These are phyloP conservation scores for Neogale vison DNA, from an alignment of 2,113 vertebrate species.

Conservation along the genomic window DNA sequence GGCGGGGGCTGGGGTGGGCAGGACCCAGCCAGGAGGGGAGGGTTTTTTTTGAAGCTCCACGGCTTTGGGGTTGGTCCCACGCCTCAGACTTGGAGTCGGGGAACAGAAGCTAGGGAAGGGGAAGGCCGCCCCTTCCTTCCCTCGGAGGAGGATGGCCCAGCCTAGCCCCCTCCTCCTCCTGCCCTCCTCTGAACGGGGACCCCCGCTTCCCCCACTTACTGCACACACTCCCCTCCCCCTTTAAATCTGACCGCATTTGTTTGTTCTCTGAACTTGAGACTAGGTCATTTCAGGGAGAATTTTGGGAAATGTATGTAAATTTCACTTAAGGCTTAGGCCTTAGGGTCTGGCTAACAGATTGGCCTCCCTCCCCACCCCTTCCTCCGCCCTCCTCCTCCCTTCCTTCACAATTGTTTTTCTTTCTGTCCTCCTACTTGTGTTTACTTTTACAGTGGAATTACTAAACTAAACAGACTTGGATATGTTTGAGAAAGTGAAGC, in stretches of 20 bases:
- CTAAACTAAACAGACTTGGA: slow-evolving; percentile 49
- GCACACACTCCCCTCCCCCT: neutral
- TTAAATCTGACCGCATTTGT: neutral
- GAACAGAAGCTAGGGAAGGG: neutral
- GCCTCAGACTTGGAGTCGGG: neutral
- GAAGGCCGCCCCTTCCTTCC: neutral
- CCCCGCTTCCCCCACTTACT: neutral
- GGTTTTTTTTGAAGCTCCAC: neutral
- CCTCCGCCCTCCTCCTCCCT: slow-evolving; percentile 18
- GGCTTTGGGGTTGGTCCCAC: neutral
- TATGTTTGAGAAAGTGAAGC: neutral
- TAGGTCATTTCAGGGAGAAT: neutral
- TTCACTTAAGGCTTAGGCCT: neutral
- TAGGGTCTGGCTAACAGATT: neutral
- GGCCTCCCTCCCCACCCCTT: neutral
- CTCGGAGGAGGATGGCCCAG: neutral
- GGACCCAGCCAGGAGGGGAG: neutral
- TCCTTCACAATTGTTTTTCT: neutral
- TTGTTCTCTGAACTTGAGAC: neutral
- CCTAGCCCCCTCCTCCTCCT: neutral
- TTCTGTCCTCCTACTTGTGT: neutral
- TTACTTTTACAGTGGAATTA: slow-evolving; percentile 43
- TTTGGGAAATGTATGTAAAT: neutral
- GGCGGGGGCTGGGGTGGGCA: neutral
- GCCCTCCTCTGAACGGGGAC: neutral